phyloP scores from a whole-genome alignment of 2,797 vertebrate species.

The Rhabdomys pumilio region DNA sequence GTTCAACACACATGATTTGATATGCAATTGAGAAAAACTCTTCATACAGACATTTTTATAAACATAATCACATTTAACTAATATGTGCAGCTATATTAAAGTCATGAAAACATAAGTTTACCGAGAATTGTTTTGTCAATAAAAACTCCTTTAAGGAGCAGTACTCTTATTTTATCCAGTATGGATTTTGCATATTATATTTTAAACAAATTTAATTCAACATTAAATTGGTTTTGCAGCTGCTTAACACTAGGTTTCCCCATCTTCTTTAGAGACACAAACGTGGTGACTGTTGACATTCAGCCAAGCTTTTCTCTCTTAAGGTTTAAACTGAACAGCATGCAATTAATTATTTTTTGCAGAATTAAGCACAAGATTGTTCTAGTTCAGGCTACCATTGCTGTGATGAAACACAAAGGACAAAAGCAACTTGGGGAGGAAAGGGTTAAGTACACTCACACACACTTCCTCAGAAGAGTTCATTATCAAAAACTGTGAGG shows the following conservation, averaged over 20 bases:
- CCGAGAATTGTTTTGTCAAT: background rate
- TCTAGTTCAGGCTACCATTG: background rate
- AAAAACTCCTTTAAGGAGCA: background rate
- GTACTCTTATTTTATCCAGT: background rate
- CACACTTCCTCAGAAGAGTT: background rate
- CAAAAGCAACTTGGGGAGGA: no score
- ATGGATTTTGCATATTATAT: background rate
- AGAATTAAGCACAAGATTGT: background rate
- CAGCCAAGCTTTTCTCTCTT: conserved; percentile 4
- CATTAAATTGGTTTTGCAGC: background rate
- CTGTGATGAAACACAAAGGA: background rate
- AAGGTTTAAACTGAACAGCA: background rate
- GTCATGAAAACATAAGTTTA: conserved; percentile 3
- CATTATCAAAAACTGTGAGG: background rate
- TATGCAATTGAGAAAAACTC: background rate
- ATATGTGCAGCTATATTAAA: conserved; percentile 7
- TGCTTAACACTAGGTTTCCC: background rate
- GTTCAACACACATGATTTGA: background rate
- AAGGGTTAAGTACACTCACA: no score
- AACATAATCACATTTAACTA: background rate
- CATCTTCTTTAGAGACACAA: background rate
- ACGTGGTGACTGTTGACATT: background rate
- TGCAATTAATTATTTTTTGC: conserved; percentile 7
- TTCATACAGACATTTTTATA: conserved; percentile 12
- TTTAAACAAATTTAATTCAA: conserved; percentile 35